Percentiles rank a stretch among this genome's conserved stretches.
phyloP scores from a whole-genome alignment of 2,113 vertebrate genomes.

The Geococcyx californianus region DNA sequence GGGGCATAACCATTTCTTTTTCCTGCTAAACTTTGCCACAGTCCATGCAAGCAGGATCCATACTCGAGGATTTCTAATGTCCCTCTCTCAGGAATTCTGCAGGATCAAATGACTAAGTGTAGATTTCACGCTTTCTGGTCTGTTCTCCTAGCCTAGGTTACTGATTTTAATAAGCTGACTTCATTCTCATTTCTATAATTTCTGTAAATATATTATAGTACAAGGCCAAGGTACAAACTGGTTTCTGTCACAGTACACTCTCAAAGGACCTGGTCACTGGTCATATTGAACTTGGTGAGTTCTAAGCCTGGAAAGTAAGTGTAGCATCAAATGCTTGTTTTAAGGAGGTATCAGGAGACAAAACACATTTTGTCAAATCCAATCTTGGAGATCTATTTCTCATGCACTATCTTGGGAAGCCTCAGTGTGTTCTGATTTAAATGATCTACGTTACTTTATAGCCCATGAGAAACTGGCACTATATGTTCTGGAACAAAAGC shows the following conservation, averaged over 20 bases:
- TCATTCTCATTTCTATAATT: not conserved
- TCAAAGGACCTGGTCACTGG: not conserved
- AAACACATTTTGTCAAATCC: not conserved
- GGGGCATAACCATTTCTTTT: not conserved
- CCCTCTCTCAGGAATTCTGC: not conserved
- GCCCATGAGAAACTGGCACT: not conserved
- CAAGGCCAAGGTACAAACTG: not conserved
- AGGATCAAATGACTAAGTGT: not conserved
- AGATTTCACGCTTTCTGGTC: not conserved
- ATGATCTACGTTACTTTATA: not conserved
- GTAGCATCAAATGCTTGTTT: not conserved
- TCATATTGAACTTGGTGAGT: not conserved
- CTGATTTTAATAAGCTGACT: not conserved
- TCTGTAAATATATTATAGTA: not conserved
- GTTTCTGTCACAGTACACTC: not conserved
- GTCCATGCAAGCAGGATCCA: not conserved
- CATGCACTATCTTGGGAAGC: not conserved
- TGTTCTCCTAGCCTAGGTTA: not conserved
- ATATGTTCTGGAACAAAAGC: not conserved
- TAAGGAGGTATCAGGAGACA: not conserved
- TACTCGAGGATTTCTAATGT: not conserved
- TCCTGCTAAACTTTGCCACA: not conserved
- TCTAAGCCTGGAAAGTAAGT: not conserved
- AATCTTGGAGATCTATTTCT: not conserved
- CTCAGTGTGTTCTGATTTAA: not conserved